phyloP scores from a whole-genome alignment of 1,140 invertebrate species.

The Papilio glaucus region DNA sequence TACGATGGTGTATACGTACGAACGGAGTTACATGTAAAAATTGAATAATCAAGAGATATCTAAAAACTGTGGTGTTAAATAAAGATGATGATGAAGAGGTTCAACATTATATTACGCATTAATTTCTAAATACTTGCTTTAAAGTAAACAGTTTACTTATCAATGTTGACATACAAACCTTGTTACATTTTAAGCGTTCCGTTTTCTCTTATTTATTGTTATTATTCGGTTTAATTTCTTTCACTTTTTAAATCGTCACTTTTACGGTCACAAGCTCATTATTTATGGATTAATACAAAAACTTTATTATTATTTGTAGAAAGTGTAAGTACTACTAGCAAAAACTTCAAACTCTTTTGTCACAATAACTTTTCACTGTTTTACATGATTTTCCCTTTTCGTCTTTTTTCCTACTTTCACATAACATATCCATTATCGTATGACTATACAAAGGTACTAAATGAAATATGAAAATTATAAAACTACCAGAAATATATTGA shows the following conservation, averaged over 20 bases:
- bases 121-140: not conserved
- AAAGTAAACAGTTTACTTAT: constrained; percentile 5
- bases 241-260: not conserved
- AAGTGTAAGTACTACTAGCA: not conserved
- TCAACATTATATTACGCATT: not conserved
- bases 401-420: no score
- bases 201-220: constrained; percentile 8
- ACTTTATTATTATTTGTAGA: not conserved
- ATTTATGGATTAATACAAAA: not conserved
- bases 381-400: no score
- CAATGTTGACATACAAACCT: constrained; percentile 10
- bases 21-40: not conserved
- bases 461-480: not conserved
- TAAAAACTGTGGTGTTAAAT: not conserved
- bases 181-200: constrained; percentile 12
- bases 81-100: not conserved
- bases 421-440: no score
- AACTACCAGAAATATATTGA: not conserved
- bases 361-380: no score
- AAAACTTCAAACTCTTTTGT: not conserved
- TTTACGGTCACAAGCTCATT: not conserved
- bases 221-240: constrained; percentile 21
- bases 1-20: no score
- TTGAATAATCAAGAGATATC: not conserved
- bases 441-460: not conserved